Conservation (phyloP, 2,888 invertebrate species). For the Melieria omissa region DNA sequence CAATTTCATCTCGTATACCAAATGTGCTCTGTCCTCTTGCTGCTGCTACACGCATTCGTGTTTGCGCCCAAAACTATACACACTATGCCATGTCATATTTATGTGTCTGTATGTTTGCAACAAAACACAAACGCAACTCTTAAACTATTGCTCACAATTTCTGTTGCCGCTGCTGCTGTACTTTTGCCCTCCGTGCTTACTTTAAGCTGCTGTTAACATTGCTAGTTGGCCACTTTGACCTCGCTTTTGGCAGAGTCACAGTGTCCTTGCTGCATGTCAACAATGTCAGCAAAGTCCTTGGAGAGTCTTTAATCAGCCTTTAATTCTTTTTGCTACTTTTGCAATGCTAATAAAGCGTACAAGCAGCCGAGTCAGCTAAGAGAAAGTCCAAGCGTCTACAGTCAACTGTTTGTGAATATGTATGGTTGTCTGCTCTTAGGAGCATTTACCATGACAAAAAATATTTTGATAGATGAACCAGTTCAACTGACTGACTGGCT, state of each 20-base stretch:
- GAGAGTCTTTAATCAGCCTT: conserved; percentile 46
- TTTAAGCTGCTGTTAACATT: conserved; percentile 29
- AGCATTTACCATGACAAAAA: conserved; percentile 16
- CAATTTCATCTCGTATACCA: no score
- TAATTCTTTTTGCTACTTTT: conserved; percentile 18
- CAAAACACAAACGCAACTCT: no score
- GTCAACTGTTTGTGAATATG: conserved; percentile 26
- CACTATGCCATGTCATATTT: no score
- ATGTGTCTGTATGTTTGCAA: background rate
- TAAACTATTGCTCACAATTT: background rate
- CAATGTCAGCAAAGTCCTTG: conserved; percentile 31
- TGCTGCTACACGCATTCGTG: no score
- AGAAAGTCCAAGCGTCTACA: background rate
- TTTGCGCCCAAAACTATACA: no score
- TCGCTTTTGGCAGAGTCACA: no score
- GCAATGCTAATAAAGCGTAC: background rate
- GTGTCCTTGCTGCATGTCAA: no score
- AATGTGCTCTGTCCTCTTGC: no score
- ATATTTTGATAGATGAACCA: conserved; percentile 38
- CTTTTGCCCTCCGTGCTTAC: conserved; percentile 11
- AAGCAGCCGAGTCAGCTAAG: no score
- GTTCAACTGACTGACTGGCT: background rate
- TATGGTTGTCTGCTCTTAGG: conserved; percentile 20
- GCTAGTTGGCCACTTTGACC: conserved; percentile 3
- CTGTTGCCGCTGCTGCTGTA: background rate